These are phyloP conservation scores for Priocnemis perturbator DNA, from an alignment of 2,888 invertebrate genomes.

Conservation along the genomic window DNA sequence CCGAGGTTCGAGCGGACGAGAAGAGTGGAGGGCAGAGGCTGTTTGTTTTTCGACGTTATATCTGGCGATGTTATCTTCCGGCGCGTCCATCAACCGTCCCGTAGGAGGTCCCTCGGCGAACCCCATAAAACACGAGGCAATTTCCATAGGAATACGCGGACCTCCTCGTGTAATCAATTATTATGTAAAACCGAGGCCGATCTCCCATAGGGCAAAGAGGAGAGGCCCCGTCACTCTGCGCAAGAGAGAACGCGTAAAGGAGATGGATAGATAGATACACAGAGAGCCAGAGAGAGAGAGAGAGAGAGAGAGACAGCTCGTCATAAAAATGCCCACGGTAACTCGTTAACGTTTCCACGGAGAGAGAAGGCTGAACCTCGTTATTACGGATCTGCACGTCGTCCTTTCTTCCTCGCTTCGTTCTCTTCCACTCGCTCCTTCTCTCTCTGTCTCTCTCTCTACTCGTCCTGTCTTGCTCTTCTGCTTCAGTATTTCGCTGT, in stretches of 20 bases:
- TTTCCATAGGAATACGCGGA: conserved; percentile 47
- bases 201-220: conserved; percentile 6
- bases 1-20: not conserved
- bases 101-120: conserved; percentile 46
- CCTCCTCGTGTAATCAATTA: conserved; percentile 31
- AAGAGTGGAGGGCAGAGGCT: conserved; percentile 2
- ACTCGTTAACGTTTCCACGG: conserved; percentile 9
- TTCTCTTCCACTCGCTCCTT: not conserved
- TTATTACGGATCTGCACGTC: conserved; percentile 5
- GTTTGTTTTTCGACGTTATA: conserved; percentile 20
- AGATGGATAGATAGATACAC: too few relatives aligned
- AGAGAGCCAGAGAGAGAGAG: not conserved
- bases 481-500: too few relatives aligned
- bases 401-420: not conserved
- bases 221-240: not conserved
- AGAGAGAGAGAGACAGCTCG: not conserved
- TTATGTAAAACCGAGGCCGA: conserved; percentile 23
- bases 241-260: too few relatives aligned
- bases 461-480: not conserved
- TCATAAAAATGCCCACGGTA: conserved; percentile 4
- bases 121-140: conserved; percentile 51
- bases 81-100: conserved; percentile 41
- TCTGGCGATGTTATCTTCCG: conserved; percentile 12
- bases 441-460: not conserved
- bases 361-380: conserved; percentile 1